These are phyloP conservation scores for Terrapene triunguis DNA, from an alignment of 2,113 vertebrate genomes.

Conservation along the genomic window DNA sequence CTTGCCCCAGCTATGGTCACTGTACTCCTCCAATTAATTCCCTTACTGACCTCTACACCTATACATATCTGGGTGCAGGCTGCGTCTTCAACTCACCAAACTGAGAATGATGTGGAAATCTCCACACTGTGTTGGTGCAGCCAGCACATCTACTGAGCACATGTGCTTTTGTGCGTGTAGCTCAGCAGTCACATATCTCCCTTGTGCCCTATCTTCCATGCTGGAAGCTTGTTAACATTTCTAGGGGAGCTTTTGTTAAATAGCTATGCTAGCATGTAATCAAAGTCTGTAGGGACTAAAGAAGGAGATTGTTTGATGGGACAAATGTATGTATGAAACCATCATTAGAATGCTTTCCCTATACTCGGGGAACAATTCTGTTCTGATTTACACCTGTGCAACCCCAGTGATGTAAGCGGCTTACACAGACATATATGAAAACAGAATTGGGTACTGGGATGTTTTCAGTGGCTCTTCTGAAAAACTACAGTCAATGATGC, in stretches of 20 bases:
- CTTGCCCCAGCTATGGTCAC: background rate
- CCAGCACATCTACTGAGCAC: background rate
- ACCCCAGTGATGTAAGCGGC: background rate
- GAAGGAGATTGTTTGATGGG: constrained; percentile 61
- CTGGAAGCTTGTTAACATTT: constrained; percentile 55
- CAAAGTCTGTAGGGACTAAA: constrained; percentile 65
- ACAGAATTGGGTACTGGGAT: background rate
- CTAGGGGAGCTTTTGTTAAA: constrained; percentile 61
- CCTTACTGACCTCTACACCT: background rate
- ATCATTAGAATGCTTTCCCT: constrained; percentile 67
- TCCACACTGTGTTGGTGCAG: background rate
- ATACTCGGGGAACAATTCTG: background rate
- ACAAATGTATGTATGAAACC: constrained; percentile 66
- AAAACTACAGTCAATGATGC: constrained; percentile 39
- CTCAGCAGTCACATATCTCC: too few species aligned
- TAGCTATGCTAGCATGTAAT: constrained; percentile 58
- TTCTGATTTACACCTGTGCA: background rate
- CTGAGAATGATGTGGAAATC: background rate
- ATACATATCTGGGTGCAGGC: background rate
- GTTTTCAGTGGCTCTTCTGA: constrained; percentile 51
- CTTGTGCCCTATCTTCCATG: background rate
- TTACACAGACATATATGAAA: background rate
- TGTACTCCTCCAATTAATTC: background rate
- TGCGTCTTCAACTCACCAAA: background rate
- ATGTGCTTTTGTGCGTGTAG: background rate